These are phyloP conservation scores for Gymnodraco acuticeps DNA, from an alignment of 2,797 vertebrate species.

Conservation along the genomic window DNA sequence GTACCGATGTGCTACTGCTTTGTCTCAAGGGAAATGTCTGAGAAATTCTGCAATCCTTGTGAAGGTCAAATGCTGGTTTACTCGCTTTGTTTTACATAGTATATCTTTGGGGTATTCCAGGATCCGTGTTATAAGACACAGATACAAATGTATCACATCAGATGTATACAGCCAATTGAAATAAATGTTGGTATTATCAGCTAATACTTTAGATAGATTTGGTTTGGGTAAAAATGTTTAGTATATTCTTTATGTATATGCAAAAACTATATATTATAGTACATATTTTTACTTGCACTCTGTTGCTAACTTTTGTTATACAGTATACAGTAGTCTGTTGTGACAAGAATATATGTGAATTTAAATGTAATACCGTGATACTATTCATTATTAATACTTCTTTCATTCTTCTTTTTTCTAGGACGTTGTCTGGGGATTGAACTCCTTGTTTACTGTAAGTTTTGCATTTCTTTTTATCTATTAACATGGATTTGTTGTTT, in stretches of 20 bases:
- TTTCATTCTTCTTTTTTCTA: constrained; percentile 62
- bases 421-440: constrained; percentile 99
- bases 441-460: constrained; percentile 99
- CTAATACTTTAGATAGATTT: background rate
- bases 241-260: background rate
- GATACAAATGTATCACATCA: background rate
- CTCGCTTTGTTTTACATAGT: background rate
- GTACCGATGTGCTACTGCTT: background rate
- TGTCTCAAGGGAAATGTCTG: background rate
- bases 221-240: background rate
- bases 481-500: background rate
- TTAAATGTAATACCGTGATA: background rate
- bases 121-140: background rate
- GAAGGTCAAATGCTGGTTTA: background rate
- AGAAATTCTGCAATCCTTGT: background rate
- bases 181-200: background rate
- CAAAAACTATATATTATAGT: background rate
- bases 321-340: background rate
- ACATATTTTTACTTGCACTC: background rate
- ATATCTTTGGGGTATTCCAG: background rate
- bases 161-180: background rate
- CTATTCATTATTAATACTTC: constrained; percentile 2
- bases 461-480: constrained; percentile 9
- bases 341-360: background rate
- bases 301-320: background rate